Evolutionary conservation across 2,888 invertebrate species (phyloP).

Genomic region (Aphelenchoides bicaudatus): DNA sequence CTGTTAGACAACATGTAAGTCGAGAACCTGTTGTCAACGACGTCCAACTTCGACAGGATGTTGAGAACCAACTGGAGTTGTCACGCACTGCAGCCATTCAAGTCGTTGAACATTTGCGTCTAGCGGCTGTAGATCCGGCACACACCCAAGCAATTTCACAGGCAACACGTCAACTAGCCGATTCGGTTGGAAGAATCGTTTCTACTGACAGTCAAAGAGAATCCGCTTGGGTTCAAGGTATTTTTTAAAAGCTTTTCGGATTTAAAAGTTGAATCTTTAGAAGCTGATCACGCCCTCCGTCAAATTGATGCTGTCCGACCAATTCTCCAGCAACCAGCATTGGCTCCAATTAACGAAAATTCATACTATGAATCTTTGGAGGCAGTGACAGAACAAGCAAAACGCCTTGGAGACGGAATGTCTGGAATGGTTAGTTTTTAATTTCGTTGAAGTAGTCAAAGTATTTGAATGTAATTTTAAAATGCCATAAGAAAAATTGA

Average conservation of each 20-base stretch:
- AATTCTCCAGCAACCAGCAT: conserved; percentile 76
- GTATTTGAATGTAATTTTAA: no score
- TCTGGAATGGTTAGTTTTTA: no score
- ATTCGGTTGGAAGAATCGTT: conserved; percentile 37
- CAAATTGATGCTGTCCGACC: conserved; percentile 80
- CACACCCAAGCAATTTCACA: conserved; percentile 42
- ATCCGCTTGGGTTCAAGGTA: neutral
- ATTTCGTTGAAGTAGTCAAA: no score
- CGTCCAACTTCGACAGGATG: conserved; percentile 13
- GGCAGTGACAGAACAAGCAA: conserved; percentile 80
- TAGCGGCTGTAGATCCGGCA: conserved; percentile 33
- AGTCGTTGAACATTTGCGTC: conserved; percentile 36
- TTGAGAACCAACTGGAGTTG: conserved; percentile 27
- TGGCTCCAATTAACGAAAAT: conserved; percentile 76
- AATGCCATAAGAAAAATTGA: no score
- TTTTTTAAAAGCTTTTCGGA: neutral
- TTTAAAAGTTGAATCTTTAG: conserved; percentile 62
- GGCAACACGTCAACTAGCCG: conserved; percentile 34
- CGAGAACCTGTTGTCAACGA: conserved; percentile 15
- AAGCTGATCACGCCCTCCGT: conserved; percentile 89
- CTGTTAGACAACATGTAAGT: conserved; percentile 34
- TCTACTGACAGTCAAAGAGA: conserved; percentile 23
- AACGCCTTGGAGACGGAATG: conserved; percentile 66
- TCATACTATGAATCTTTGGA: conserved; percentile 92
- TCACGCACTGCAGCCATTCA: conserved; percentile 43